Evolutionary conservation across 2,888 invertebrate genomes (phyloP).

Genomic region (Biston stratarius): DNA sequence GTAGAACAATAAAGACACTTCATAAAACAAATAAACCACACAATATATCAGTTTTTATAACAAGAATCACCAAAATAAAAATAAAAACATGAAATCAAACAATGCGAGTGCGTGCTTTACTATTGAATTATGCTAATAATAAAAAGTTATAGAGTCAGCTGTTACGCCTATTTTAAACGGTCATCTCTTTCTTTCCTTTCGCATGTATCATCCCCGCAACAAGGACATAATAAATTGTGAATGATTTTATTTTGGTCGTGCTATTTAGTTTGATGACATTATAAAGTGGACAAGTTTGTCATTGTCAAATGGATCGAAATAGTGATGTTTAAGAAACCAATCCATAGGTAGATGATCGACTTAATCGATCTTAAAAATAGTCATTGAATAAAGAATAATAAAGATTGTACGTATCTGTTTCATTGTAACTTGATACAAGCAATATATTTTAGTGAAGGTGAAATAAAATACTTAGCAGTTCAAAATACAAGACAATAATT

Average conservation of each 20-base stretch:
- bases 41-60: background rate
- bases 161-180: too few species aligned
- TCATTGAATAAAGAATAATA: background rate
- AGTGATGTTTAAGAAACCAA: background rate
- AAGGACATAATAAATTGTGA: background rate
- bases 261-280: background rate
- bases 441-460: too few species aligned
- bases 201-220: background rate
- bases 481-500: background rate
- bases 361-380: background rate
- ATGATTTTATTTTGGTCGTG: background rate
- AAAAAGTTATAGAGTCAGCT: background rate
- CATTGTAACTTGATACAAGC: too few species aligned
- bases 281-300: background rate
- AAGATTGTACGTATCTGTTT: too few species aligned
- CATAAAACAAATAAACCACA: background rate
- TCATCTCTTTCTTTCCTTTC: background rate
- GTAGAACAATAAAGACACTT: background rate
- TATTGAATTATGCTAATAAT: background rate
- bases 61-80: slow-evolving; percentile 13
- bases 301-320: background rate
- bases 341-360: background rate
- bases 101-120: slow-evolving; percentile 8
- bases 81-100: slow-evolving; percentile 16
- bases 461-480: too few species aligned